Evolutionary conservation across 2,888 invertebrate genomes (phyloP), one percentile per base, ranked within the genome.

Genomic region (Athalia cordata): DNA sequence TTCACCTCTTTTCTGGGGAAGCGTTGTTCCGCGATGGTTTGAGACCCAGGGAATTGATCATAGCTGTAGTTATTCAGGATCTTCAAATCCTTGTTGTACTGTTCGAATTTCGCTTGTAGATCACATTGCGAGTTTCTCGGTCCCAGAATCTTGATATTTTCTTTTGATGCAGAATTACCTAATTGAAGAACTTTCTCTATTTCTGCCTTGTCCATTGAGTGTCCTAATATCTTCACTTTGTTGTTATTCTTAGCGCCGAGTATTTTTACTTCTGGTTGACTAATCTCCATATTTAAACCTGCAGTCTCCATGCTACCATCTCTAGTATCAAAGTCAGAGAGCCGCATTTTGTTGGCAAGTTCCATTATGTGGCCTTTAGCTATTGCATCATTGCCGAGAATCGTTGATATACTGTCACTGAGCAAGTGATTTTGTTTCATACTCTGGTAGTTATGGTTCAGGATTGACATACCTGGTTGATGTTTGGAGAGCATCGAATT

Each of bases 51-150:
- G 3, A 66, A 68, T 6, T 68, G 68, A 52, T 68, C 68, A 50
- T 68, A 86, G 64, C 87, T 86, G 78, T 86, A 88, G 62, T 84
- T 84, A 5, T 85, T 86, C 43, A 89, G 83, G 45, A 89, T 83
- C 79, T 86, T 86, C 5, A 85, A 81, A 50, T 89, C 89, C 47
- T 88, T 72, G 47, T 72, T 86, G 68, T 84, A 86, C 15, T 86
- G 87, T 6, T 86, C 77, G 0, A 83, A 59, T 50, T 81, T 77
- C 57, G 80, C 79, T 77, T 79, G 6, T 79, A 65, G 5, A 84
- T 81, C 29, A 29, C 29, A 13, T 3, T 29, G 52, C 80, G 83
- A 57, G 55, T 81, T 82, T 47, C 84, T 85, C 52, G 86, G 80
- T 3, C 85, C 87, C 5, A 87, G 79, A 7, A 85, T 82, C 78